Evolutionary conservation across 2,113 vertebrate species (phyloP), one percentile per base, ranked within the genome.

Genomic region (Lethenteron reissneri): DNA sequence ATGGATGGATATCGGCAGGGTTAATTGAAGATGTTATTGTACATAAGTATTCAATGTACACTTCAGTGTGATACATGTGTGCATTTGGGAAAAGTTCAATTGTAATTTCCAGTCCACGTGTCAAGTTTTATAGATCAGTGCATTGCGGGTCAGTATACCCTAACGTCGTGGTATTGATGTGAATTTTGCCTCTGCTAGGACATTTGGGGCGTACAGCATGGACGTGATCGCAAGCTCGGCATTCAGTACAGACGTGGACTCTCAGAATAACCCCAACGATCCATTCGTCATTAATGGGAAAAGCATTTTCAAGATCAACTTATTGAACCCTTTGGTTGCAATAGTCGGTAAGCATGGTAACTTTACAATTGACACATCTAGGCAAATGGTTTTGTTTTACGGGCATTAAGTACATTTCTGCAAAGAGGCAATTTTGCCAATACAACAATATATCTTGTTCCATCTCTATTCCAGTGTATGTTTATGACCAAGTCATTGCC

Each of bases 131-230:
- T 57, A 58, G 14, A 11, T 17, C 14, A 70, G 25, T 13, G 12
- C 25, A 19, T 13, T 56, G 12, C 14, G 56, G 2, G 21, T 10
- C 14, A 7, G 13, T 25, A 12, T 17, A 56, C 15, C 56, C 6
- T 12, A 56, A 13, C 21, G 8, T 12, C 13, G 56, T 19, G 14
- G 13, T 12, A 13, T 12, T 12, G 21, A 17, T 14, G 19, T 59
- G 10, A 56, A 8, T 70, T 56, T 25, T 71, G 41, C 72, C 17
- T 70, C 15, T 59, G 2, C 1, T 4, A 91, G 87, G 0, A 25
- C 88, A 19, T 85, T 94, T 71, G 87, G 87, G 12, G 79, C 83
- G 1, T 94, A 88, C 76, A 86, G 84, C 75, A 83, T 88, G 85
- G 86, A 91, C 0, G 82, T 88, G 0, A 78, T 88, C 69, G 82